Percentiles rank a stretch among this genome's conserved stretches.
These are phyloP conservation scores for Danaus chrysippus DNA, from an alignment of 2,888 invertebrate genomes.

Conservation along the genomic window DNA sequence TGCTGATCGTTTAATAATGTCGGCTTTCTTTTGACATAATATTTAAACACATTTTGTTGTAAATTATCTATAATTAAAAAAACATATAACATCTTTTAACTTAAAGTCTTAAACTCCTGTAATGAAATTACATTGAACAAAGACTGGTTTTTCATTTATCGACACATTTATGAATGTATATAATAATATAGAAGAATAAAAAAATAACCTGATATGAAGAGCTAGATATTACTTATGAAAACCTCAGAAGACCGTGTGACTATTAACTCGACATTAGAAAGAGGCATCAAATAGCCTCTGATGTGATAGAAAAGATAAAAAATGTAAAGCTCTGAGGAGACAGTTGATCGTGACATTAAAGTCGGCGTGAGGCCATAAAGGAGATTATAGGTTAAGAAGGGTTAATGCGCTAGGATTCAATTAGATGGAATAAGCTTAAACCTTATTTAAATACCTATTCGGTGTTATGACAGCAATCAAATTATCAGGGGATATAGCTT, in stretches of 20 bases:
- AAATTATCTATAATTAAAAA: neutral
- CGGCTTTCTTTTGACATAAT: slow-evolving; percentile 5
- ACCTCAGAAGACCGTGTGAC: neutral
- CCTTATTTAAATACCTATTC: slow-evolving; percentile 57
- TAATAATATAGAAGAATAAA: too few relatives aligned
- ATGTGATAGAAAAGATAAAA: slow-evolving; percentile 43
- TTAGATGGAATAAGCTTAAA: slow-evolving; percentile 78
- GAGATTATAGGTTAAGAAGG: slow-evolving; percentile 69
- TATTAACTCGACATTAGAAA: slow-evolving; percentile 8
- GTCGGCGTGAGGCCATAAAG: slow-evolving; percentile 73
- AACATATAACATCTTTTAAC: neutral
- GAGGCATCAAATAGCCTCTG: neutral
- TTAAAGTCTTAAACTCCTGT: neutral
- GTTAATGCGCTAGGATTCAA: slow-evolving; percentile 77
- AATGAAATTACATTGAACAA: neutral
- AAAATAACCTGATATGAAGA: too few relatives aligned
- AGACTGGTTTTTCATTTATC: too few relatives aligned
- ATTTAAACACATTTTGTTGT: neutral
- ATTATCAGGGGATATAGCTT: slow-evolving; percentile 62
- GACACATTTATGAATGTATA: too few relatives aligned
- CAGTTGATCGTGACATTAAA: slow-evolving; percentile 56
- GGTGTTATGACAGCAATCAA: slow-evolving; percentile 75
- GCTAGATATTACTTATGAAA: neutral
- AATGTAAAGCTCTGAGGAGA: slow-evolving; percentile 53
- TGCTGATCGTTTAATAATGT: slow-evolving; percentile 2